Percentiles rank a stretch among this genome's conserved stretches.
Evolutionary conservation across 2,113 vertebrate genomes (phyloP).

Genomic region (Spilogale gracilis): DNA sequence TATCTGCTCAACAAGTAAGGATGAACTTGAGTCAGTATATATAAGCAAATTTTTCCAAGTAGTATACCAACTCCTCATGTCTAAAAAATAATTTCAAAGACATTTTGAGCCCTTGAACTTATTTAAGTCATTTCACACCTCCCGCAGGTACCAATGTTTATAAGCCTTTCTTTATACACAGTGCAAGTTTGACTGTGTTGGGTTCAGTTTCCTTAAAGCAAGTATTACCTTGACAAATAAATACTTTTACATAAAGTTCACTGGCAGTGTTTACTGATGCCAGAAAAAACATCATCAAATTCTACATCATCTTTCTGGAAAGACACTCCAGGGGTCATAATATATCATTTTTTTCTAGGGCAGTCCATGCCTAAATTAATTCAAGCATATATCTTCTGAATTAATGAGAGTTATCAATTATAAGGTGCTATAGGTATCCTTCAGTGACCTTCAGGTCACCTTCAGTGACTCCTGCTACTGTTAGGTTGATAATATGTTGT

Average conservation of each 20-base stretch:
- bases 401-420: not conserved
- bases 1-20: not conserved
- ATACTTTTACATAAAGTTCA: no score
- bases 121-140: not conserved
- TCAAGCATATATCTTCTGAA: not conserved
- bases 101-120: not conserved
- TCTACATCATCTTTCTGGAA: not conserved
- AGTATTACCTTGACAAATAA: not conserved
- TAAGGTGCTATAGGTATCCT: not conserved
- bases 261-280: not conserved
- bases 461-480: not conserved
- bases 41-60: not conserved
- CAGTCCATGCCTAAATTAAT: not conserved
- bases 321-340: not conserved
- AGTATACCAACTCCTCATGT: not conserved
- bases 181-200: not conserved
- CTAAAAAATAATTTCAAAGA: not conserved
- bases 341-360: not conserved
- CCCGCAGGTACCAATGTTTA: not conserved
- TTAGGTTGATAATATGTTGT: not conserved
- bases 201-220: not conserved
- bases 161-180: not conserved
- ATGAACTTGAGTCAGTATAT: not conserved
- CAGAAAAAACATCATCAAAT: not conserved
- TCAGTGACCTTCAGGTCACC: no score